phyloP scores from a whole-genome alignment of 1,140 invertebrate species.

The Leptoteleia sp. region DNA sequence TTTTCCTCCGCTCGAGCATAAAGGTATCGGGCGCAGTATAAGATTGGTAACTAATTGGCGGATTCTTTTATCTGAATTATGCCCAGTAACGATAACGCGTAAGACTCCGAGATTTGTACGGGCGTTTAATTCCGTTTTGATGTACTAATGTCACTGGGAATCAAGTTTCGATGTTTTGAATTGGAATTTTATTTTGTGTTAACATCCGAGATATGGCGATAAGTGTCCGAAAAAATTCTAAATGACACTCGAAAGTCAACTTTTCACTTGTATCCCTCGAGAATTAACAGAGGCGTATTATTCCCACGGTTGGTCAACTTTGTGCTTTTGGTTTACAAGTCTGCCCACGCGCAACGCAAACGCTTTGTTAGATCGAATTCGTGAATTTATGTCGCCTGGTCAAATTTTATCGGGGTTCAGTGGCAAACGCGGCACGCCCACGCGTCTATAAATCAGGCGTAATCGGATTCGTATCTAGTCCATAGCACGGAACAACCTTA shows the following conservation, averaged over 20 bases:
- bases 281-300: conserved; percentile 44
- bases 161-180: no score
- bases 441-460: conserved; percentile 77
- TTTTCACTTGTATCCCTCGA: conserved; percentile 35
- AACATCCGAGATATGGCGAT: no score
- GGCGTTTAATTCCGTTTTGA: no score
- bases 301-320: conserved; percentile 66
- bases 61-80: no score
- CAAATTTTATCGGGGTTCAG: conserved; percentile 81
- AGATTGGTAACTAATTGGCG: no score
- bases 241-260: conserved; percentile 15
- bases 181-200: no score
- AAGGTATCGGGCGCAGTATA: no score
- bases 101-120: no score
- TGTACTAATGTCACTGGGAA: no score
- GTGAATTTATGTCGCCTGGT: conserved; percentile 80
- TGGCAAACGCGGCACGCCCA: conserved; percentile 80
- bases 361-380: conserved; percentile 75
- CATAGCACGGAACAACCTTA: conserved; percentile 61
- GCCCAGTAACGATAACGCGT: no score
- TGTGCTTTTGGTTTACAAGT: conserved; percentile 57
- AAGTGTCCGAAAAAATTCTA: no score
- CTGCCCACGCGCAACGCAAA: conserved; percentile 71
- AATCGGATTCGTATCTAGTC: conserved; percentile 69
- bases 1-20: not conserved